Evolutionary conservation across 2,888 invertebrate genomes (phyloP), one percentile per base, ranked within the genome.

Genomic region (Seira musarum): DNA sequence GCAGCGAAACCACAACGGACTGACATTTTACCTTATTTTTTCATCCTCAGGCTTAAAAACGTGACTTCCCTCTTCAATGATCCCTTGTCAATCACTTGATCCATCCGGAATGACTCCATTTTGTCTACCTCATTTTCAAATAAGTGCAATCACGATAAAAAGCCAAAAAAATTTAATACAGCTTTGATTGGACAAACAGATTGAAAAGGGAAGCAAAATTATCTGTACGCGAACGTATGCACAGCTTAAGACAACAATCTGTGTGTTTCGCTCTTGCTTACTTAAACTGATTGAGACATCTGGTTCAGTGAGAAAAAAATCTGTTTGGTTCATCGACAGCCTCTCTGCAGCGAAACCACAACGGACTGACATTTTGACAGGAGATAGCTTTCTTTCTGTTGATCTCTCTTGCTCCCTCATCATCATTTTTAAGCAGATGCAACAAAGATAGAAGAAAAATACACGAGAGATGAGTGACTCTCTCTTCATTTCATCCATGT

Each of bases 281-380:
- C 21, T 22, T 8, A 69, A 72, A 72, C 73, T 82, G 82, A 78
- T 82, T 78, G 78, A 82, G 82, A 82, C 82, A 82, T 82, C 78
- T 82, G 74, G 82, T 78, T 80, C 80, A 80, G 69, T 80, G 79
- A 71, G 40, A 46, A 80, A 80, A 79, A 80, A 80, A 80, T 80
- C 80, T 74, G 73, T 80, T 30, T 70, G 69, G 73, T 80, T 80
- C 80, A 80, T 80, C 80, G 80, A 80, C 80, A 80, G 80, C 78
- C 46, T 71, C 78, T 78, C 78, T 72, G 66, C 80, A 80, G 73
- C 60, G 74, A 74, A 80, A 74, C 80, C 80, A 80, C 80, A 73
- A 80, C 80, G 74, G 80, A 80, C 80, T 80, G 80, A 80, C 80
- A 80, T 80, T 74, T 80, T 80, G 80, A 80, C 80, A 80, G 80